These are phyloP conservation scores for Telenomus remus DNA, from an alignment of 1,140 invertebrate species.

Conservation along the genomic window DNA sequence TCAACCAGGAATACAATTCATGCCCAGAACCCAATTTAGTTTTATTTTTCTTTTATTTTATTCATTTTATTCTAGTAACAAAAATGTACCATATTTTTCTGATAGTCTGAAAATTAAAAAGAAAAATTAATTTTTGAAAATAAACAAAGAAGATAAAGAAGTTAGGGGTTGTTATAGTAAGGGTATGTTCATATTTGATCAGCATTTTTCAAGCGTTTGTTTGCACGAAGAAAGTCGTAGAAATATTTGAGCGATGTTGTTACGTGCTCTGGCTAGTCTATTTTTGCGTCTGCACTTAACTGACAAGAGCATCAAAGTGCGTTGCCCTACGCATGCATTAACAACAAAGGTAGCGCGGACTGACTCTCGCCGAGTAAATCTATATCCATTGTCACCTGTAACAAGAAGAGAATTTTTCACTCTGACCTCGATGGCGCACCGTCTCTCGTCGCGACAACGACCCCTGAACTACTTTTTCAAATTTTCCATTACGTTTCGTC, in stretches of 20 bases:
- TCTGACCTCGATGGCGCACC: constrained; percentile 43
- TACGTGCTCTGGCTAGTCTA: constrained; percentile 52
- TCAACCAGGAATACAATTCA: too few species aligned
- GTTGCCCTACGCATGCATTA: constrained; percentile 64
- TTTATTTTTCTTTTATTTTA: too few species aligned
- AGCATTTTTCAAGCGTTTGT: too few species aligned
- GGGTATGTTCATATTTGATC: too few species aligned
- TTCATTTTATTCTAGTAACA: too few species aligned
- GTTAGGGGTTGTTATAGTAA: too few species aligned
- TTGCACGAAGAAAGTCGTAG: neutral
- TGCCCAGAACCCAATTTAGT: too few species aligned
- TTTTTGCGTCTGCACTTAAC: constrained; percentile 61
- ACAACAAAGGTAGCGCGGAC: constrained; percentile 63
- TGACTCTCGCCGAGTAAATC: constrained; percentile 42
- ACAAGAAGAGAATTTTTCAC: constrained; percentile 37
- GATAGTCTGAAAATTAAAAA: too few species aligned
- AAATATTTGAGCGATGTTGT: constrained; percentile 34
- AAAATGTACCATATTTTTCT: too few species aligned
- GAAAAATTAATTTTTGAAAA: too few species aligned
- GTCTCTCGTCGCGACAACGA: constrained; percentile 36
- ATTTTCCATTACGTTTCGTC: too few species aligned
- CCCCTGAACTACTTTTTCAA: constrained; percentile 1
- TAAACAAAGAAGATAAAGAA: too few species aligned
- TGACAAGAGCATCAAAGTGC: constrained; percentile 44
- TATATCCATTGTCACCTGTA: constrained; percentile 57